Evolutionary conservation across 2,888 invertebrate species (phyloP).

Genomic region (Eledona agricola): DNA sequence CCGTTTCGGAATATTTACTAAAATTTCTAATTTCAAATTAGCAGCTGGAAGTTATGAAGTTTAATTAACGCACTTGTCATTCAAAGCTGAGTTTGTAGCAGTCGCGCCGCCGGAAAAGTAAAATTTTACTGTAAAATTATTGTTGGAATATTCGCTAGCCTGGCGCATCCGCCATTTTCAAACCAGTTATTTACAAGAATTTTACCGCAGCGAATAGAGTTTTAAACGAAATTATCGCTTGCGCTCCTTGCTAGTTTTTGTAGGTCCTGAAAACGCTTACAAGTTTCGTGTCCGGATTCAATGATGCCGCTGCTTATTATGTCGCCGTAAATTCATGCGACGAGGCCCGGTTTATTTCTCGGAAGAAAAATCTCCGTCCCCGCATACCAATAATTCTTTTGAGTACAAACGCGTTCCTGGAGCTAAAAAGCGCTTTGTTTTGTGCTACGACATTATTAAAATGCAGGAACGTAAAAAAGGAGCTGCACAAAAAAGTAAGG

Average conservation of each 20-base stretch:
- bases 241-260: too few species aligned
- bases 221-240: too few species aligned
- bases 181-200: too few species aligned
- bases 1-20: too few species aligned
- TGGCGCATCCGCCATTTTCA: too few species aligned
- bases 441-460: slow-evolving; percentile 12
- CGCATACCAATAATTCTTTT: slow-evolving; percentile 21
- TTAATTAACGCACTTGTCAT: slow-evolving; percentile 31
- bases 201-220: too few species aligned
- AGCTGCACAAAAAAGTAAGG: too few species aligned
- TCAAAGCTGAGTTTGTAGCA: slow-evolving; percentile 24
- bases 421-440: slow-evolving; percentile 22
- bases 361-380: slow-evolving; percentile 18
- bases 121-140: slow-evolving; percentile 35
- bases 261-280: too few species aligned
- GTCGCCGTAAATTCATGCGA: slow-evolving; percentile 7
- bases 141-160: too few species aligned
- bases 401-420: slow-evolving; percentile 20
- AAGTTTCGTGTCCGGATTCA: too few species aligned
- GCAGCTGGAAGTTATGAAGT: slow-evolving; percentile 24
- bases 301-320: slow-evolving; percentile 13
- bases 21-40: slow-evolving; percentile 26
- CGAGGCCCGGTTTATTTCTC: slow-evolving; percentile 11
- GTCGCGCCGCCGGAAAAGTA: slow-evolving; percentile 29
- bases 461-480: too few species aligned